Evolutionary conservation across 2,888 invertebrate genomes (phyloP).

Genomic region (Harpagoxenus sublaevis): DNA sequence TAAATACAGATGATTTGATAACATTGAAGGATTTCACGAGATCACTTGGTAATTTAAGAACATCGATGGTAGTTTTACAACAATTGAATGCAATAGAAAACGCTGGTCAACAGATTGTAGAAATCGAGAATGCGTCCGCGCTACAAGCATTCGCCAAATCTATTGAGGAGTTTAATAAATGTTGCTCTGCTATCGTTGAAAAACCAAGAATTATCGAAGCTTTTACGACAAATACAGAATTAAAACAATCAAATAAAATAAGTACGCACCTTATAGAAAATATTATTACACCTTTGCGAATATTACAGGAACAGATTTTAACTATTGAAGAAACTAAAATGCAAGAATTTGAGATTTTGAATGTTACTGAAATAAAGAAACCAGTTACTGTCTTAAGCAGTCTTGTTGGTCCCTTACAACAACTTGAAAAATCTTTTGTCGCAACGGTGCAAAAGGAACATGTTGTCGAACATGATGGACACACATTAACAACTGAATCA

Average conservation of each 20-base stretch:
- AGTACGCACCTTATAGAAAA: conserved; percentile 57
- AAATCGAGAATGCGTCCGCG: conserved; percentile 71
- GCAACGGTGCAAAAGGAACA: conserved; percentile 65
- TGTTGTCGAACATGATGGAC: conserved; percentile 38
- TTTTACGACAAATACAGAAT: conserved; percentile 24
- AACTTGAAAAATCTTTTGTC: conserved; percentile 68
- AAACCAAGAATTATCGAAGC: conserved; percentile 61
- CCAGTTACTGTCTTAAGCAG: conserved; percentile 57
- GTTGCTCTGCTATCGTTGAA: conserved; percentile 62
- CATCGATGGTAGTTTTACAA: conserved; percentile 68
- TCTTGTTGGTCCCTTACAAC: conserved; percentile 65
- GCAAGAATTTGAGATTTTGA: conserved; percentile 64
- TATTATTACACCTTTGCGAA: conserved; percentile 57
- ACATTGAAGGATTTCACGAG: conserved; percentile 61
- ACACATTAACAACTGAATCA: conserved; percentile 1
- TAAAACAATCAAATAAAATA: conserved; percentile 13
- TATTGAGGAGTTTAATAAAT: conserved; percentile 79
- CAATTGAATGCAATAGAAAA: conserved; percentile 68
- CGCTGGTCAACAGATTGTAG: conserved; percentile 71
- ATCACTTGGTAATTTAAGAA: conserved; percentile 69
- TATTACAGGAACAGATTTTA: conserved; percentile 70
- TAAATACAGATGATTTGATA: conserved; percentile 33
- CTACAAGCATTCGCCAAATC: conserved; percentile 80
- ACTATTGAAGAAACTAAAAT: conserved; percentile 66
- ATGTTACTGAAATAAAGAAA: conserved; percentile 54